Evolutionary conservation across 2,888 invertebrate genomes (phyloP), one percentile per base, ranked within the genome.

Genomic region (Leptinotarsa peninsularis): DNA sequence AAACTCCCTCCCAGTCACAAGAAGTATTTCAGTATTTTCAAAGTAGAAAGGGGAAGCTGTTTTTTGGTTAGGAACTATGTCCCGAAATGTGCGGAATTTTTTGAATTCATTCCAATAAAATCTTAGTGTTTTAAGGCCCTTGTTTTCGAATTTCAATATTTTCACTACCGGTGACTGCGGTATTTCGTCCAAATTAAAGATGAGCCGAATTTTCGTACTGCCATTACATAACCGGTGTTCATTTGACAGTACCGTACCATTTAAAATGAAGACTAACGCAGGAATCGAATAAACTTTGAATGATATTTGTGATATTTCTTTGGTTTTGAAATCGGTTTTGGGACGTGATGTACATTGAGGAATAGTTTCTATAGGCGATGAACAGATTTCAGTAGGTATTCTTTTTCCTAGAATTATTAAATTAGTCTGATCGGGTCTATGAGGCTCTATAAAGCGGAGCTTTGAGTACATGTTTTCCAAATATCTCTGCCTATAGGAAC

Each of bases 1-100:
- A 60, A 87, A 87, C 4, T 82, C 86, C 80, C 91, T 89, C 0
- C 91, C 90, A 1, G 92, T 92, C 0, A 89, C 84, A 60, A 92
- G 76, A 0, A 90, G 83, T 21, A 89, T 88, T 83, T 90, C 90
- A 78, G 90, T 91, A 85, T 91, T 92, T 74, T 91, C 89, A 76
- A 92, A 92, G 82, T 89, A 91, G 82, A 92, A 92, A 0, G 76
- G 70, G 10, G 75, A 58, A 17, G 70, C 49, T 58, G 79, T 74
- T 15, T 75, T 49, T 17, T 58, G 67, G 14, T 49, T 49, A 17
- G 72, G 68, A 49, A 69, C 66, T 68, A 78, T 76, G 60, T 83
- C 81, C 5, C 78, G 69, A 77, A 84, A 83, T 21, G 81, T 73
- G 43, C 71, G 74, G 88, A 87, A 83, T 88, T 90, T 60, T 86